Percentiles rank a stretch among this genome's conserved stretches.
Conservation (phyloP, 1,140 invertebrate species). For the Conopomorpha cramerella region DNA sequence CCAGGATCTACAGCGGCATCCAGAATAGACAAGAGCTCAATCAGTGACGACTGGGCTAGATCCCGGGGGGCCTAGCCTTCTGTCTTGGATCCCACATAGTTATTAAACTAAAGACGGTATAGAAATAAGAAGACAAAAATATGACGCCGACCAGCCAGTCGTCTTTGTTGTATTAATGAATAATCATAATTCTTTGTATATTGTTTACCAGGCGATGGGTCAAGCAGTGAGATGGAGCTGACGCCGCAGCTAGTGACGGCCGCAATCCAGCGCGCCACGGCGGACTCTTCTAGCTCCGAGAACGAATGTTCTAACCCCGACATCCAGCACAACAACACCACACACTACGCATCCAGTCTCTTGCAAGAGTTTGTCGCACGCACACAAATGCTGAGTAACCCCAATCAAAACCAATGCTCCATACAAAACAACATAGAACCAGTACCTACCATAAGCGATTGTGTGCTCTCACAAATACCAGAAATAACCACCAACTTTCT, state of each 20-base stretch:
- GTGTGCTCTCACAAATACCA: slow-evolving; percentile 44
- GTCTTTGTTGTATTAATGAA: too few relatives aligned
- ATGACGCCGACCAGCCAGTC: too few relatives aligned
- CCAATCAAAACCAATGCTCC: too few relatives aligned
- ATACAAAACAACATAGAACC: slow-evolving; percentile 29
- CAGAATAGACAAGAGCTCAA: too few relatives aligned
- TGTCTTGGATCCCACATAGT: too few relatives aligned
- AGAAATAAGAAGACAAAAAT: too few relatives aligned
- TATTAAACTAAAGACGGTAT: too few relatives aligned
- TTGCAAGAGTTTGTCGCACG: slow-evolving; percentile 68
- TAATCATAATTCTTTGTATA: too few relatives aligned
- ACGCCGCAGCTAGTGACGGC: slow-evolving; percentile 70
- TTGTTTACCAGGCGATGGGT: slow-evolving; percentile 56
- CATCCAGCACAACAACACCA: slow-evolving; percentile 40
- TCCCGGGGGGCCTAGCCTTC: too few relatives aligned
- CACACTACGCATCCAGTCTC: slow-evolving; percentile 64
- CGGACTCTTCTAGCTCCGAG: slow-evolving; percentile 66
- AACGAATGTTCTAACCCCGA: slow-evolving; percentile 60
- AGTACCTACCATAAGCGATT: slow-evolving; percentile 37
- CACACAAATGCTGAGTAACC: slow-evolving; percentile 65
- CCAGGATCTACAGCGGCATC: too few relatives aligned
- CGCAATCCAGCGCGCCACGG: slow-evolving; percentile 68
- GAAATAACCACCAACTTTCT: slow-evolving; percentile 41
- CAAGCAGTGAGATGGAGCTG: slow-evolving; percentile 72
- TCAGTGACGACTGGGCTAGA: too few relatives aligned